phyloP scores from a whole-genome alignment of 2,113 vertebrate species.

The Daubentonia madagascariensis region DNA sequence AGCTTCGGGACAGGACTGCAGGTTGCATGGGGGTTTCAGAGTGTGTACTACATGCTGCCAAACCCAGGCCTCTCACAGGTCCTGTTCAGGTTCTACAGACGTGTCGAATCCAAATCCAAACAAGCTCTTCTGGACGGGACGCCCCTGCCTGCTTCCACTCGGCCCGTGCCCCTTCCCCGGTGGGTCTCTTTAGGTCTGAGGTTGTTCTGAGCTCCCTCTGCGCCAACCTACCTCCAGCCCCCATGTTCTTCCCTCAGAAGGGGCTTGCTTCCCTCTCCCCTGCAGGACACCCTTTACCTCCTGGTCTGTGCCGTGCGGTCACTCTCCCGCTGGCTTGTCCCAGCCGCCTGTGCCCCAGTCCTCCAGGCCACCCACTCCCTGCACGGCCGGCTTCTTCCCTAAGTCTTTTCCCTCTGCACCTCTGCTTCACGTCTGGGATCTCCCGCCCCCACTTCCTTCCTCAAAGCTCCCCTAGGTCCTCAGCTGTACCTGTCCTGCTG shows the following conservation, averaged over 20 bases:
- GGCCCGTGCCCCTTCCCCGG: accelerated
- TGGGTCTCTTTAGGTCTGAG: too few species aligned
- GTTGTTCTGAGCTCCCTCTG: not conserved
- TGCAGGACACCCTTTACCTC: not conserved
- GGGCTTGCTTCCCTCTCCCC: too few species aligned
- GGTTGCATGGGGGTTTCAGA: not conserved
- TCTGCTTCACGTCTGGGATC: not conserved
- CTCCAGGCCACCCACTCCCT: not conserved
- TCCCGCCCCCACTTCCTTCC: not conserved
- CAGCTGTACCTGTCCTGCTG: too few species aligned
- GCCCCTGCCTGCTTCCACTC: too few species aligned
- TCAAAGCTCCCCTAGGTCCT: not conserved
- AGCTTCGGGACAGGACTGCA: not conserved
- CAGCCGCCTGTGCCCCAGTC: not conserved
- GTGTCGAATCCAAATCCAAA: too few species aligned
- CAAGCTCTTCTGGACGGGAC: not conserved
- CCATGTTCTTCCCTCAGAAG: not conserved
- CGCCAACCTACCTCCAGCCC: too few species aligned
- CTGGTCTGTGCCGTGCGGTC: accelerated
- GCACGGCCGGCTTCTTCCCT: too few species aligned
- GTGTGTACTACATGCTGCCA: accelerated
- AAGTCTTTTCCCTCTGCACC: not conserved
- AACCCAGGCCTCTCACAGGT: not conserved
- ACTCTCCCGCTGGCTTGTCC: not conserved
- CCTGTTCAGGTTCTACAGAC: not conserved